Conservation (phyloP, 1,140 invertebrate species). For the Drosophila murphyi region DNA sequence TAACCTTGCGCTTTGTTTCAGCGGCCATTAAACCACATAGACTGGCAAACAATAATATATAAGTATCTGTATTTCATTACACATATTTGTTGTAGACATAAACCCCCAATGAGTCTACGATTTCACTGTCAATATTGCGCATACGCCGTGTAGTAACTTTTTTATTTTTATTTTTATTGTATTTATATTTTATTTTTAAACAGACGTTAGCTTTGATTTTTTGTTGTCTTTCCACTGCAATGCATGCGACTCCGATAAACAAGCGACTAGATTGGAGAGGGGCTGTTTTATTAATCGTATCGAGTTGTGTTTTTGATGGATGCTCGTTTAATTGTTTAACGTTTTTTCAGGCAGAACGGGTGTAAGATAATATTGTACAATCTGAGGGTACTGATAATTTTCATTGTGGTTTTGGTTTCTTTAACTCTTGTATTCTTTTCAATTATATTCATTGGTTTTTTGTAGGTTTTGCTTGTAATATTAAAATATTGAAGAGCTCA, state of each 20-base stretch:
- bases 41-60: conserved; percentile 2
- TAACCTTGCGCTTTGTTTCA: conserved; percentile 77
- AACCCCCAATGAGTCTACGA: conserved; percentile 51
- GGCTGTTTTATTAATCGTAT: too few species aligned
- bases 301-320: too few species aligned
- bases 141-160: conserved; percentile 66
- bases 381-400: too few species aligned
- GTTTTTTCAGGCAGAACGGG: too few species aligned
- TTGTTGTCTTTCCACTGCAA: conserved; percentile 10
- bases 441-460: too few species aligned
- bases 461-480: too few species aligned
- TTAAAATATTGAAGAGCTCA: too few species aligned
- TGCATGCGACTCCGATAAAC: conserved; percentile 10
- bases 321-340: too few species aligned
- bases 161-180: conserved; percentile 34
- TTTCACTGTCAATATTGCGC: conserved; percentile 81
- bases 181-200: conserved; percentile 30
- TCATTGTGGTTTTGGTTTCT: too few species aligned
- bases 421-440: too few species aligned
- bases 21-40: conserved; percentile 70
- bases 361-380: too few species aligned
- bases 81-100: conserved; percentile 32
- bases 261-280: conserved; percentile 5
- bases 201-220: conserved; percentile 26
- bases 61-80: conserved; percentile 16